phyloP scores from a whole-genome alignment of 2,888 invertebrate species.

The Allygus modestus region DNA sequence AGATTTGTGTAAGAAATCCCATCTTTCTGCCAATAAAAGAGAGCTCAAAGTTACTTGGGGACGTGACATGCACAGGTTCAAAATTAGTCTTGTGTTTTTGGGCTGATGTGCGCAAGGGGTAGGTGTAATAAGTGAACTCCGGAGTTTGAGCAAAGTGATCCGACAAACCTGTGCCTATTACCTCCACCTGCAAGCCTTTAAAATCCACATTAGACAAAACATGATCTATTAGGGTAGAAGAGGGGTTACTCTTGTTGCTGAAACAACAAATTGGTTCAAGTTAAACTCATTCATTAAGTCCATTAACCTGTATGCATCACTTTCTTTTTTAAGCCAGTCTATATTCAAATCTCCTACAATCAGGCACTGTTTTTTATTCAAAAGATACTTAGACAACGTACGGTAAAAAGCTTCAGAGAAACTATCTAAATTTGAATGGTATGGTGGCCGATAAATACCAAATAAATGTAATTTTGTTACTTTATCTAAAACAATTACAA shows the following conservation, averaged over 20 bases:
- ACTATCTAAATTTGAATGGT: background rate
- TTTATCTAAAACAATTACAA: slow-evolving; percentile 17
- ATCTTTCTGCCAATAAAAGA: background rate
- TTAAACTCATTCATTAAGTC: slow-evolving; percentile 42
- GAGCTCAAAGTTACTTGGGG: background rate
- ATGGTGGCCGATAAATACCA: slow-evolving; percentile 13
- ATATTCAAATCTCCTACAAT: slow-evolving; percentile 44
- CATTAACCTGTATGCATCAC: background rate
- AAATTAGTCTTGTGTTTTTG: background rate
- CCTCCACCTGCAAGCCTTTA: slow-evolving; percentile 11
- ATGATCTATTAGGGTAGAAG: slow-evolving; percentile 17
- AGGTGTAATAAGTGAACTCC: background rate
- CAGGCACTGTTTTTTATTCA: background rate
- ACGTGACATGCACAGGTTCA: background rate
- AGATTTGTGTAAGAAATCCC: background rate
- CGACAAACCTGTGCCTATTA: slow-evolving; percentile 21
- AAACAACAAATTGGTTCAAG: slow-evolving; percentile 1
- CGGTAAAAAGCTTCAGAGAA: slow-evolving; percentile 9
- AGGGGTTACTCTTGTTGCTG: slow-evolving; percentile 9
- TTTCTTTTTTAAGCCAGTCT: background rate
- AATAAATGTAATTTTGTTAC: slow-evolving; percentile 3
- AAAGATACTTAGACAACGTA: slow-evolving; percentile 15
- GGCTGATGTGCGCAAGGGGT: background rate
- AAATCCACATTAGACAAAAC: background rate
- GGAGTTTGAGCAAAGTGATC: slow-evolving; percentile 24